phyloP scores from a whole-genome alignment of 2,888 invertebrate genomes.

The Beris morrisii region DNA sequence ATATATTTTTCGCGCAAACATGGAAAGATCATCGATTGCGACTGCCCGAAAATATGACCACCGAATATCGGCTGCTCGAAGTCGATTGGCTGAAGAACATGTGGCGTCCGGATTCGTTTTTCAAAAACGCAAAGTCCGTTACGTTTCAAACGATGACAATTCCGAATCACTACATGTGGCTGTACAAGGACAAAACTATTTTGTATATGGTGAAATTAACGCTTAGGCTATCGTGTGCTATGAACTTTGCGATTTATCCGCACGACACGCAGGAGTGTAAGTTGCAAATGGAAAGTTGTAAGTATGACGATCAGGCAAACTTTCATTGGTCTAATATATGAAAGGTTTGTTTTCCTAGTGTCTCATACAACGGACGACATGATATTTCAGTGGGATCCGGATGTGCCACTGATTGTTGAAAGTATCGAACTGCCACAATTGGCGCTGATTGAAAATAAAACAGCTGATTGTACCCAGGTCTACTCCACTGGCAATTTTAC shows the following conservation, averaged over 20 bases:
- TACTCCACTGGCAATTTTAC: slow-evolving; percentile 89
- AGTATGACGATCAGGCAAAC: slow-evolving; percentile 54
- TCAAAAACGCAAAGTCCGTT: slow-evolving; percentile 91
- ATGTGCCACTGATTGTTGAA: slow-evolving; percentile 84
- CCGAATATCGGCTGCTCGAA: slow-evolving; percentile 83
- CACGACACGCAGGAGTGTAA: slow-evolving; percentile 94
- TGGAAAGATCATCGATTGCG: slow-evolving; percentile 88
- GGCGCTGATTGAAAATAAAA: slow-evolving; percentile 79
- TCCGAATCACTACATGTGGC: slow-evolving; percentile 91
- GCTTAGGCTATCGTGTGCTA: slow-evolving; percentile 84
- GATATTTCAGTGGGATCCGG: slow-evolving; percentile 91
- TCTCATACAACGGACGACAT: slow-evolving; percentile 93
- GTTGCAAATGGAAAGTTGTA: slow-evolving; percentile 91
- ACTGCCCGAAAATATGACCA: slow-evolving; percentile 89
- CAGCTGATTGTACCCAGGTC: slow-evolving; percentile 89
- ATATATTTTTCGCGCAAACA: slow-evolving; percentile 90
- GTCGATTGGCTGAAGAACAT: slow-evolving; percentile 90
- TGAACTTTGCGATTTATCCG: slow-evolving; percentile 93
- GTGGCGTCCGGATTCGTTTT: slow-evolving; percentile 93
- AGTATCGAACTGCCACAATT: slow-evolving; percentile 90
- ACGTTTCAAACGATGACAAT: slow-evolving; percentile 95
- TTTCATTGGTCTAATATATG: too few relatives aligned
- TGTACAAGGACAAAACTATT: slow-evolving; percentile 83
- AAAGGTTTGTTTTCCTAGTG: slow-evolving; percentile 60
- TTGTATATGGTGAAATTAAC: slow-evolving; percentile 82